Evolutionary conservation across 2,113 vertebrate genomes (phyloP), one percentile per base, ranked within the genome.

Genomic region (Macaca mulatta): DNA sequence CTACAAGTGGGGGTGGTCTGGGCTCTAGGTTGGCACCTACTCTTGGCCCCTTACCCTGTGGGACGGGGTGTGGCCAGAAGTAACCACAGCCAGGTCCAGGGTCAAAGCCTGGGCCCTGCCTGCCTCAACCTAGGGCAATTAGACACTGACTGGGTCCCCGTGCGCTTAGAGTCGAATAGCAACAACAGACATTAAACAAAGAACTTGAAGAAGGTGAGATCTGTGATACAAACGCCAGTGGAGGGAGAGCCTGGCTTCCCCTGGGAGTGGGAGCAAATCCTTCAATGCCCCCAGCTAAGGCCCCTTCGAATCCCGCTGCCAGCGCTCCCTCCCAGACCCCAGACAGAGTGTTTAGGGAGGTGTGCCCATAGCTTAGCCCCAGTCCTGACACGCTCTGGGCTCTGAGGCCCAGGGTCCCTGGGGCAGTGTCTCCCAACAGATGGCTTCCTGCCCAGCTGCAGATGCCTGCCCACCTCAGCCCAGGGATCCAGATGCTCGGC

Each of bases 131-230:
- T 57, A 50, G 27, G 22, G 18, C 79, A 45, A n/a, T 32, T 38
- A 64, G 22, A 57, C 52, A 40, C 55, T 23, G 67, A 12, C 52
- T 27, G 43, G 16, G 18, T 43, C 81, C 25, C 22, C 61, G 17
- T 25, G 25, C 2, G 0, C 20, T 25, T 57, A 70, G 0, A 38
- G 30, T 22, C 38, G 2, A 64, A n/a, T 61, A 59, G 35, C 67
- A 23, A 96, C 55, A 83, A 22, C 0, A 78, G 67, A 23, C 5
- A 25, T 89, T 78, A 69, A 67, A n/a, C 25, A 50, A 77, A 50
- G 25, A 89, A 80, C 25, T 32, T 6, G 14, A n/a, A 27, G 67
- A 77, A 48, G 43, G 27, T 8, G 8, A 16, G 30, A 20, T 17
- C 8, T 0, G 0, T 57, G 57, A 75, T 25, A 38, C n/a, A n/a